Evolutionary conservation across 2,797 vertebrate genomes (phyloP), one percentile per base, ranked within the genome.

Genomic region (Nothura maculosa): DNA sequence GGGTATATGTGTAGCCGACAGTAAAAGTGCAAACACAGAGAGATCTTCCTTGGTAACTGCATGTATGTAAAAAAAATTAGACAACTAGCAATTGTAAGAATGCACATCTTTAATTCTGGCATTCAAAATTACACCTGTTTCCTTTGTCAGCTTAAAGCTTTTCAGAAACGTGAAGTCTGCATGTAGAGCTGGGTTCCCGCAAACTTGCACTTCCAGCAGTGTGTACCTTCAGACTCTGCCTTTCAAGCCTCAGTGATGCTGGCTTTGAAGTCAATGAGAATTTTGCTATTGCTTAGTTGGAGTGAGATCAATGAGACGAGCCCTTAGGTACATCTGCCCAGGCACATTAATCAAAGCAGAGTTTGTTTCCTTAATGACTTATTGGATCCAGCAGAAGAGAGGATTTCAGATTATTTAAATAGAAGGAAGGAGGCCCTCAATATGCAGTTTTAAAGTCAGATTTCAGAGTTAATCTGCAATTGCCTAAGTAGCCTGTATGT

Each of bases 331-430:
- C 94, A 96, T 93, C 91, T 67, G 70, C 85, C 80, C 63, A 86
- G 83, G 32, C 38, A 67, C 63, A 86, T 90, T 93, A 92, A 94
- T 96, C 92, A 96, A 79, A 93, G 81, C 78, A 89, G 62, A 85
- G 69, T 94, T 95, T 95, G 88, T 94, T 96, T 93, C 76, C 45
- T 93, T 94, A 95, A 94, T 81, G 90, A 80, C 83, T 92, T 95
- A 68, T 43, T 69, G 62, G 79, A 77, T 36, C 52, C 2, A 4
- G 61, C 32, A 86, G 60, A 81, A 88, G 55, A 19, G 67, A 91
- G 9, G 30, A 76, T 85, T 92, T 94, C 72, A 69, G 61, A 14
- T 69, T 60, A 13, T 76, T 90, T 88, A 83, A 63, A 9, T 3
- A 67, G 50, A 30, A 27, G 34, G 50, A 74, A 61, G 19, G 25